Percentiles rank a stretch among this genome's conserved stretches.
These are phyloP conservation scores for Temnothorax longispinosus DNA, from an alignment of 1,140 invertebrate genomes.

Conservation along the genomic window DNA sequence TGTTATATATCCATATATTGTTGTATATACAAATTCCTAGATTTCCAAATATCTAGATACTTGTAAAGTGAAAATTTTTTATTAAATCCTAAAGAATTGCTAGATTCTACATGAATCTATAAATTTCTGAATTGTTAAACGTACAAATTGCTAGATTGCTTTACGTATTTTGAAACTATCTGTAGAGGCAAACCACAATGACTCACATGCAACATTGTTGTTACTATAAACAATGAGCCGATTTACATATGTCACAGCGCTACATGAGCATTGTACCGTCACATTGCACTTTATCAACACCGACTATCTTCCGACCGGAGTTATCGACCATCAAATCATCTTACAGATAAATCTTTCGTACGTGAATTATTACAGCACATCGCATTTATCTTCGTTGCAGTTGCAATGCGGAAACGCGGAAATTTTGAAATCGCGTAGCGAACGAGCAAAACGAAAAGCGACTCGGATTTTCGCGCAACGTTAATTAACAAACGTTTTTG, in stretches of 20 bases:
- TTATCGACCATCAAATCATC: slow-evolving; percentile 59
- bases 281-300: slow-evolving; percentile 48
- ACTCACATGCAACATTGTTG: slow-evolving; percentile 31
- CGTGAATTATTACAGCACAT: slow-evolving; percentile 33
- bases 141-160: not conserved
- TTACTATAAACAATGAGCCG: slow-evolving; percentile 44
- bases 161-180: slow-evolving; percentile 28
- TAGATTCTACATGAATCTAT: not conserved
- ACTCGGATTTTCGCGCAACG: slow-evolving; percentile 5
- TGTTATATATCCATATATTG: not conserved
- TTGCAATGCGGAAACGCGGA: not conserved
- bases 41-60: not conserved
- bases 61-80: not conserved
- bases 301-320: slow-evolving; percentile 25
- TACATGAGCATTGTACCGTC: not conserved
- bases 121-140: slow-evolving; percentile 6
- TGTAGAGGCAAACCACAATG: not conserved
- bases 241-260: slow-evolving; percentile 49
- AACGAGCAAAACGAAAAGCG: not conserved
- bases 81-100: not conserved
- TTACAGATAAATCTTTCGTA: slow-evolving; percentile 54
- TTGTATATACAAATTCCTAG: not conserved
- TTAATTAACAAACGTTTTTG: slow-evolving; percentile 31
- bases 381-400: slow-evolving; percentile 38
- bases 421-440: slow-evolving; percentile 14